These are phyloP conservation scores for Leptatherina wallacei DNA, from an alignment of 2,797 vertebrate species.

Conservation along the genomic window DNA sequence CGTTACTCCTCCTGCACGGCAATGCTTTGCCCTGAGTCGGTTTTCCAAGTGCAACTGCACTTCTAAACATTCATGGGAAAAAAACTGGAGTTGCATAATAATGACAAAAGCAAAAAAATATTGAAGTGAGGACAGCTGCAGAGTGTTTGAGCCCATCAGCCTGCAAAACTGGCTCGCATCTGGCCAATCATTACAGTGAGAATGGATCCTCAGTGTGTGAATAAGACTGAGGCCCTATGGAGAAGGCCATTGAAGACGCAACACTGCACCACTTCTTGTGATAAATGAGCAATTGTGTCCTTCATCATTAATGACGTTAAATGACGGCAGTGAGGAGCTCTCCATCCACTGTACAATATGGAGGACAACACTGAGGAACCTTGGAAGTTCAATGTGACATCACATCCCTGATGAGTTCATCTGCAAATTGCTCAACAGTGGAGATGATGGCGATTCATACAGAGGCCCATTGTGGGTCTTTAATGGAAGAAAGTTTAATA, in stretches of 20 bases:
- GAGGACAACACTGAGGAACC: slow-evolving; percentile 48
- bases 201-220: slow-evolving; percentile 78
- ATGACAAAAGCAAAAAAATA: slow-evolving; percentile 30
- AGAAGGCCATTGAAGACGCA: slow-evolving; percentile 33
- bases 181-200: slow-evolving; percentile 64
- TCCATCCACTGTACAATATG: slow-evolving; percentile 41
- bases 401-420: slow-evolving; percentile 37
- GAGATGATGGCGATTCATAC: slow-evolving; percentile 26
- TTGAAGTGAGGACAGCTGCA: slow-evolving; percentile 47
- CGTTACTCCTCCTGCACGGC: slow-evolving; percentile 25
- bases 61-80: slow-evolving; percentile 16
- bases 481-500: slow-evolving; percentile 1
- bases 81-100: slow-evolving; percentile 34
- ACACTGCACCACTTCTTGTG: slow-evolving; percentile 60
- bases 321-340: slow-evolving; percentile 59
- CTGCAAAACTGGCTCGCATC: slow-evolving; percentile 64
- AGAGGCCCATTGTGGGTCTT: slow-evolving; percentile 48
- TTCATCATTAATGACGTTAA: slow-evolving; percentile 64
- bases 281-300: slow-evolving; percentile 75
- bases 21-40: not conserved
- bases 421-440: slow-evolving; percentile 31
- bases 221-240: slow-evolving; percentile 51
- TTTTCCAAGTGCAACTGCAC: slow-evolving; percentile 15
- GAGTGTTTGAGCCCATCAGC: slow-evolving; percentile 27
- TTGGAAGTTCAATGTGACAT: slow-evolving; percentile 49